phyloP scores from a whole-genome alignment of 2,888 invertebrate genomes.

The Mythimna impura region DNA sequence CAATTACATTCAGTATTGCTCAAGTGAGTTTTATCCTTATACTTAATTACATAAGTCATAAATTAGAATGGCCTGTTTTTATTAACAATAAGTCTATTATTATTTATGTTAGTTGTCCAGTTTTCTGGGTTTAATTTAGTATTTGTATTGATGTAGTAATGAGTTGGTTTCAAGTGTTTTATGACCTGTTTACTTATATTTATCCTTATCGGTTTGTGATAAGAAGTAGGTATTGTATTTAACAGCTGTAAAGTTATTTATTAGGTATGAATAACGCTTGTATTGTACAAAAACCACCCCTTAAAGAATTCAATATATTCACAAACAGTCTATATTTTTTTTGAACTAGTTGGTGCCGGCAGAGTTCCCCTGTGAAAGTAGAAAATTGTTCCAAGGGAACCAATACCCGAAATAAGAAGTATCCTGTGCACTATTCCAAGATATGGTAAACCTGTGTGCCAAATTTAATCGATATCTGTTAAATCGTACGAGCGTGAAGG shows the following conservation, averaged over 20 bases:
- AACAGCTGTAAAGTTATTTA: not conserved
- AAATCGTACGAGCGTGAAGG: no score
- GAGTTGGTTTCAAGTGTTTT: slow-evolving; percentile 29
- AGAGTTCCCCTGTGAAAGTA: not conserved
- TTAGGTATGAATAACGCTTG: not conserved
- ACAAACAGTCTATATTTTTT: no score
- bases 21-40: slow-evolving; percentile 67
- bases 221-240: not conserved
- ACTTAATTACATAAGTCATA: slow-evolving; percentile 67
- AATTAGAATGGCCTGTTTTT: slow-evolving; percentile 9
- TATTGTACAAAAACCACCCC: no score
- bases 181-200: slow-evolving; percentile 19
- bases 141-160: not conserved
- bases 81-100: slow-evolving; percentile 18
- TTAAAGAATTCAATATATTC: no score
- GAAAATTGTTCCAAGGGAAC: no score
- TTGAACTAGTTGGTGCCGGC: not conserved
- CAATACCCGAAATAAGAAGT: no score
- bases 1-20: slow-evolving; percentile 75
- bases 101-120: slow-evolving; percentile 16
- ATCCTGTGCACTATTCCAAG: no score
- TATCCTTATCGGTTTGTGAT: slow-evolving; percentile 9
- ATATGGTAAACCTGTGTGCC: no score
- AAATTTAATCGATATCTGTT: no score
- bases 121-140: slow-evolving; percentile 11